Conservation (phyloP, 2,888 invertebrate genomes). For the Campoletis raptor region DNA sequence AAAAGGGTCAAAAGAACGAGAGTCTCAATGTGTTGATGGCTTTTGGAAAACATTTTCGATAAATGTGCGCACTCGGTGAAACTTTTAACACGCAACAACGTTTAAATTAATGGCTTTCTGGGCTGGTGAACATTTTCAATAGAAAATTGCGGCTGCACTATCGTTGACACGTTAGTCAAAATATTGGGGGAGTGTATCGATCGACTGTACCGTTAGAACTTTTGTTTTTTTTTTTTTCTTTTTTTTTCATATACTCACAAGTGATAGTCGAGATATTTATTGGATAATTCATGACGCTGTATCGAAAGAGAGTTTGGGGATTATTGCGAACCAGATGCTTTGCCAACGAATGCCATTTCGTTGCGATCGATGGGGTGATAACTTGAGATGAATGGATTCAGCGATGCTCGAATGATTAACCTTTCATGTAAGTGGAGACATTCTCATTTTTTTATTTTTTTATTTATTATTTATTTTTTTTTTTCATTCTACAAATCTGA, state of each 20-base stretch:
- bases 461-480: background rate
- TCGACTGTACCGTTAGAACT: conserved; percentile 47
- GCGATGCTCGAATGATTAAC: conserved; percentile 60
- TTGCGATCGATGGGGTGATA: conserved; percentile 46
- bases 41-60: conserved; percentile 81
- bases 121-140: conserved; percentile 83
- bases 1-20: conserved; percentile 61
- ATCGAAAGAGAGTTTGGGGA: conserved; percentile 40
- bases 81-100: conserved; percentile 65
- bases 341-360: conserved; percentile 29
- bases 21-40: background rate
- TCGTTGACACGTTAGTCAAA: conserved; percentile 84
- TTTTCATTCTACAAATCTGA: background rate
- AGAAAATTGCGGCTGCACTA: conserved; percentile 71
- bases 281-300: conserved; percentile 43
- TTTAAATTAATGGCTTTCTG: conserved; percentile 83
- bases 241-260: background rate
- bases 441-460: background rate
- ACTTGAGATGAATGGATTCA: conserved; percentile 47
- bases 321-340: conserved; percentile 37
- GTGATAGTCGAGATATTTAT: conserved; percentile 33
- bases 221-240: conserved; percentile 28
- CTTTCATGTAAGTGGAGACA: background rate
- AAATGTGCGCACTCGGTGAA: conserved; percentile 75
- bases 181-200: conserved; percentile 83